Evolutionary conservation across 2,113 vertebrate genomes (phyloP), one percentile per base, ranked within the genome.

Genomic region (Miniopterus natalensis): DNA sequence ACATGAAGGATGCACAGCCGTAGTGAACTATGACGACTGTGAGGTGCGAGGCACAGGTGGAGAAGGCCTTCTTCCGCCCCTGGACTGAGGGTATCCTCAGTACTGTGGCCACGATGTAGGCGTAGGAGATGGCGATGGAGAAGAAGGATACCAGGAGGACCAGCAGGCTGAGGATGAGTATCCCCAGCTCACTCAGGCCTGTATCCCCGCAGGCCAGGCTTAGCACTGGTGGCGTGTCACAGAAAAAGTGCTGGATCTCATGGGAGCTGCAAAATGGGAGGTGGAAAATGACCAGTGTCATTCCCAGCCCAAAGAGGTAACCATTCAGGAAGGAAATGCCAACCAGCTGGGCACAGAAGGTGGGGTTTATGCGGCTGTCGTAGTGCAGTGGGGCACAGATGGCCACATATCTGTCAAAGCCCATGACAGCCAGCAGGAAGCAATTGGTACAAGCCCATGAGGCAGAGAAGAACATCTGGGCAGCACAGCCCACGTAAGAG

Each of bases 231-330:
- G 96, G 96, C 0, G 70, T 96, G 65, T 97, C 97, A 77, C 96
- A 97, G 21, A 97, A 97, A 53, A 97, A 97, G 65, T 97, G 97
- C 11, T 97, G 96, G n/a, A 97, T 97, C 45, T 96, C 96, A 45
- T 97, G 96, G 47, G 97, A 95, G 29, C 83, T 78, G 42, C 97
- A 97, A 51, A 98, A 97, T 2, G 83, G 89, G 42, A 98, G 97
- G 20, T 4, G 61, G 70, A 97, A 98, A 90, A 98, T 96, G 53
- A 96, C 88, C 2, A 96, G 14, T 1, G 96, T 97, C 96, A 97
- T 96, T 51, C 92, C 88, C 57, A 96, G 36, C 9, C 97, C 96
- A 36, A 97, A 96, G n/a, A 97, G 55, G 25, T 93, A 97, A 6
- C 96, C 97, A 65, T 42, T 89, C n/a, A 96, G 42, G 77, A 98